Evolutionary conservation across 2,113 vertebrate species (phyloP).

Genomic region (Python bivittatus): DNA sequence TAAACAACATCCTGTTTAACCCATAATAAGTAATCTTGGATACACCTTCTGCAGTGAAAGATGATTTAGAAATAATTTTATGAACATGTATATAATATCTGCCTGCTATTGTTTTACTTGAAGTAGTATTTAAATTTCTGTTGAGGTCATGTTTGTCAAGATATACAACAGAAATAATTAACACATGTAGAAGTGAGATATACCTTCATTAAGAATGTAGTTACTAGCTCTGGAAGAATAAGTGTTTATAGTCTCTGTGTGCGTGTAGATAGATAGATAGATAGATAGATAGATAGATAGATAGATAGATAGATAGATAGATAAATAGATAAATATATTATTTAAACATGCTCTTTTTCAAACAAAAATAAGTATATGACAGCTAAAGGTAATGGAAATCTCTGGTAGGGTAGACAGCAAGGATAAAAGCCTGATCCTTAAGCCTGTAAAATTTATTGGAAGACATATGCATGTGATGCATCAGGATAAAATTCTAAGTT

Average conservation of each 20-base stretch:
- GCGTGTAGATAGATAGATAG: too few relatives aligned
- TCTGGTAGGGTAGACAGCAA: background rate
- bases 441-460: slow-evolving; percentile 3
- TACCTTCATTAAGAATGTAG: background rate
- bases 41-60: too few relatives aligned
- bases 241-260: background rate
- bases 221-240: background rate
- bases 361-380: background rate
- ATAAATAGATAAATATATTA: too few relatives aligned
- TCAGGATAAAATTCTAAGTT: background rate
- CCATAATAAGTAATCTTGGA: too few relatives aligned
- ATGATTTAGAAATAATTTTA: too few relatives aligned
- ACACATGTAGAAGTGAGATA: background rate
- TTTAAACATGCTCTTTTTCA: background rate
- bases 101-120: background rate
- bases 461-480: background rate
- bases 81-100: too few relatives aligned
- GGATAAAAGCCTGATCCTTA: background rate
- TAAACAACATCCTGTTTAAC: too few relatives aligned
- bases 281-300: too few relatives aligned
- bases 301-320: too few relatives aligned
- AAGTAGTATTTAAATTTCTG: background rate
- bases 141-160: background rate
- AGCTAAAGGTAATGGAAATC: slow-evolving; percentile 2
- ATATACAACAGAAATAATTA: background rate